A percentile compares a stretch with the other conserved stretches of the same genome.
phyloP scores from a whole-genome alignment of 2,888 invertebrate species.

The Phrixothrix hirtus region DNA sequence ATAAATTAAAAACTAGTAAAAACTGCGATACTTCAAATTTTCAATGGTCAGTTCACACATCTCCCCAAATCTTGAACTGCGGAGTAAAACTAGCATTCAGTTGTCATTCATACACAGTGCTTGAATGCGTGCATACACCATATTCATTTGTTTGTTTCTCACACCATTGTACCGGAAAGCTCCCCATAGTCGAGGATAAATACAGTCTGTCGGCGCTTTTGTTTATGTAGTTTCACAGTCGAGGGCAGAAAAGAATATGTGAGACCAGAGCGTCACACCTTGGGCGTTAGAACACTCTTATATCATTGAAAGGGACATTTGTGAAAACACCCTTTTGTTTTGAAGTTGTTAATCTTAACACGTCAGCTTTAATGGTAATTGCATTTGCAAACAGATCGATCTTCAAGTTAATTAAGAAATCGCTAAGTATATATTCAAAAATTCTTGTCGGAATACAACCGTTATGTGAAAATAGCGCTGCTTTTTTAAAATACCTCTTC shows the following conservation, averaged over 20 bases:
- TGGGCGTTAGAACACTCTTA: constrained; percentile 37
- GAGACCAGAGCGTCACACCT: constrained; percentile 39
- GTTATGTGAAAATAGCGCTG: background rate
- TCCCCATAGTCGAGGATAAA: constrained; percentile 32
- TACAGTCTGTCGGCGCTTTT: constrained; percentile 29
- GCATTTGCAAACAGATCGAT: constrained; percentile 7
- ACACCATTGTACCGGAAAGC: constrained; percentile 39
- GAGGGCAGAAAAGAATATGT: constrained; percentile 35
- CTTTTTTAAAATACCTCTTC: constrained; percentile 1
- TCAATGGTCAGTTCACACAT: constrained; percentile 8
- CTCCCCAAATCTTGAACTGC: constrained; percentile 2
- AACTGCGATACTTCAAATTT: constrained; percentile 3
- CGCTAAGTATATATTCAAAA: background rate
- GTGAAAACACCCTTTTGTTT: constrained; percentile 37
- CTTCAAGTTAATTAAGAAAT: constrained; percentile 2
- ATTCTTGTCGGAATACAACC: constrained; percentile 36
- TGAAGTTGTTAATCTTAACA: constrained; percentile 31
- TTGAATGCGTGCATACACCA: constrained; percentile 37
- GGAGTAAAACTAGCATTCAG: constrained; percentile 32
- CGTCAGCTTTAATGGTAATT: constrained; percentile 7
- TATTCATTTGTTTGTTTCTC: constrained; percentile 41
- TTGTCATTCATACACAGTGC: constrained; percentile 39
- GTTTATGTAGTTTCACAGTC: constrained; percentile 36
- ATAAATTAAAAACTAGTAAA: background rate
- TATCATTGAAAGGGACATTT: constrained; percentile 36